Conservation (phyloP, 2,797 vertebrate species). For the Mormyrus proboscirostris region DNA sequence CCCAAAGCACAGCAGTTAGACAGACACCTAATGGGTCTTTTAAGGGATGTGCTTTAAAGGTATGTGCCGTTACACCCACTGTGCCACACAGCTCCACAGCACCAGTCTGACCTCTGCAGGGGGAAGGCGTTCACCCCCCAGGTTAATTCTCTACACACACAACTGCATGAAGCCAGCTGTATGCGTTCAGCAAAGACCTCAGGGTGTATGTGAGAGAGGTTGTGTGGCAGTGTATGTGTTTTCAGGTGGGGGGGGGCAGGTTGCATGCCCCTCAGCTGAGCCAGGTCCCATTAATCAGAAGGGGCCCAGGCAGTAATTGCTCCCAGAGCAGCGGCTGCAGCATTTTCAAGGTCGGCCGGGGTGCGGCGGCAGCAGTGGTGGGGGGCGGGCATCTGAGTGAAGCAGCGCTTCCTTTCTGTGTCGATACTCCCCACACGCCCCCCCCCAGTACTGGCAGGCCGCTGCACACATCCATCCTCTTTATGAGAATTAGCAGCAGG, state of each 20-base stretch:
- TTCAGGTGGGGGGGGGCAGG: neutral
- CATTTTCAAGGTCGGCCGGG: neutral
- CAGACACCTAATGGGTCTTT: slow-evolving; percentile 3
- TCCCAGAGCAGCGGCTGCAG: neutral
- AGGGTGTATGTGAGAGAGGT: neutral
- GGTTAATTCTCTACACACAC: neutral
- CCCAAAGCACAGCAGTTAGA: neutral
- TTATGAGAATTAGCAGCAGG: slow-evolving; percentile 1
- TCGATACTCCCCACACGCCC: neutral
- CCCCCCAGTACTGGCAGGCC: neutral
- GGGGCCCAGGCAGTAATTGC: neutral
- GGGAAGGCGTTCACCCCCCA: neutral
- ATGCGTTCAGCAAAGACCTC: neutral
- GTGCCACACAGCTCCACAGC: neutral
- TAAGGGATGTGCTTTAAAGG: neutral
- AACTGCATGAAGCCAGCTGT: neutral
- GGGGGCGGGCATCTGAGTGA: neutral
- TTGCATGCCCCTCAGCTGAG: neutral
- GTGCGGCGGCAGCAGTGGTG: neutral
- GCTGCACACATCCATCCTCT: neutral
- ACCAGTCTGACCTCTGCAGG: neutral
- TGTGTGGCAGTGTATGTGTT: neutral
- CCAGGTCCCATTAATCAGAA: neutral
- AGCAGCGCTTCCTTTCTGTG: neutral
- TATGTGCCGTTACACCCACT: neutral